A percentile compares a stretch with the other conserved stretches of the same genome.
Conservation (phyloP, 2,888 invertebrate species). For the Blastobasis lacticolella region DNA sequence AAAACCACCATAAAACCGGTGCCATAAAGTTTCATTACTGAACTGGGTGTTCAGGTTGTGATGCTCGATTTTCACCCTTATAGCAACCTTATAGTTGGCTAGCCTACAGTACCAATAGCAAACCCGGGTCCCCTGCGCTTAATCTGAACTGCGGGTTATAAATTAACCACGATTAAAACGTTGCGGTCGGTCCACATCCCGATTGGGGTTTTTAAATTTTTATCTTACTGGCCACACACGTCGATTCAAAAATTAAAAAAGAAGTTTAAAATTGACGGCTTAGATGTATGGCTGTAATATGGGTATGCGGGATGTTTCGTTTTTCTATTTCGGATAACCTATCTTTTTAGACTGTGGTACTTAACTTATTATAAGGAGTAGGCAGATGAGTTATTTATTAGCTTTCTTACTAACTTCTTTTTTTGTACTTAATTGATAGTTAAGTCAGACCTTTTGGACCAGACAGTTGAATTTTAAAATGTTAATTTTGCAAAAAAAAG, state of each 20-base stretch:
- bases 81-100: constrained; percentile 32
- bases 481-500: no score
- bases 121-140: constrained; percentile 26
- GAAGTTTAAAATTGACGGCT: constrained; percentile 7
- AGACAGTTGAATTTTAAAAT: no score
- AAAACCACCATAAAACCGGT: constrained; percentile 26
- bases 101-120: constrained; percentile 28
- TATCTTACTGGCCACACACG: constrained; percentile 48
- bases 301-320: no score
- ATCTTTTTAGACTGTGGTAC: no score
- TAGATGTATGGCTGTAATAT: no score
- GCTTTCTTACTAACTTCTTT: no score
- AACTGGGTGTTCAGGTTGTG: no score
- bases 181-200: constrained; percentile 45
- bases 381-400: no score
- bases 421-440: no score
- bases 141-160: constrained; percentile 39
- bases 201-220: constrained; percentile 28
- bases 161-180: constrained; percentile 34
- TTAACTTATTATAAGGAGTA: no score
- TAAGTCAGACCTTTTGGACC: no score
- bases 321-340: no score
- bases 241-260: constrained; percentile 22
- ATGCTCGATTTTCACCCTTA: constrained; percentile 2
- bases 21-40: constrained; percentile 17